Conservation (phyloP, 2,888 invertebrate genomes). For the Camponotus fellah region DNA sequence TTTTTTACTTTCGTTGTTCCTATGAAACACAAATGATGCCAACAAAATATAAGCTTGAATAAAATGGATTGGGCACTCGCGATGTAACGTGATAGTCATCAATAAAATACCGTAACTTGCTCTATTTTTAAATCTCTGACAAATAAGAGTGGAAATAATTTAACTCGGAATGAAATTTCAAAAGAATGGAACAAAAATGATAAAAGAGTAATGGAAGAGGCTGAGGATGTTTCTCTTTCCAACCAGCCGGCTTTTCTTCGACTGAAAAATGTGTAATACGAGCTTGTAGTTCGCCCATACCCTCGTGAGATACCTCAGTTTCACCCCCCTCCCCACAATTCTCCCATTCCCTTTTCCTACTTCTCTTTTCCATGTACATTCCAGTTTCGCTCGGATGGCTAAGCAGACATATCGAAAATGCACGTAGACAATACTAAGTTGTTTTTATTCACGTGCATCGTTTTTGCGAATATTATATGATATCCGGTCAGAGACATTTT, state of each 20-base stretch:
- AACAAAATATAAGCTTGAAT: not conserved
- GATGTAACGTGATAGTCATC: not conserved
- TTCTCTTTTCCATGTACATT: conserved; percentile 45
- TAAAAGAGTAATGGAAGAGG: conserved; percentile 14
- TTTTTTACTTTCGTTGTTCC: not conserved
- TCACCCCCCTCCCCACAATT: not conserved
- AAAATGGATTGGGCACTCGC: not conserved
- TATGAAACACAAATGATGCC: not conserved
- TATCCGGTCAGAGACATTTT: conserved; percentile 66
- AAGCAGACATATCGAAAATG: conserved; percentile 63
- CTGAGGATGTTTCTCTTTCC: conserved; percentile 13
- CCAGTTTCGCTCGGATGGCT: conserved; percentile 58
- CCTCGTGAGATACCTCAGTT: conserved; percentile 18
- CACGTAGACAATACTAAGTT: conserved; percentile 52
- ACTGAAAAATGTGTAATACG: conserved; percentile 68
- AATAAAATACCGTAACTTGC: conserved; percentile 46
- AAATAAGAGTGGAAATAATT: conserved; percentile 84
- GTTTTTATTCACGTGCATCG: conserved; percentile 46
- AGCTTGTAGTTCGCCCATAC: conserved; percentile 59
- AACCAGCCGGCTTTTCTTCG: conserved; percentile 46
- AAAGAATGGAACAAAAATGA: conserved; percentile 66
- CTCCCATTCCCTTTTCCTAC: conserved; percentile 1
- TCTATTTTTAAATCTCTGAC: conserved; percentile 81
- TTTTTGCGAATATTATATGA: conserved; percentile 51
- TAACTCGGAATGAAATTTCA: conserved; percentile 85